Base-by-base conservation (phyloP, 2,888 invertebrate species). In the Merodon equestris region DNA sequence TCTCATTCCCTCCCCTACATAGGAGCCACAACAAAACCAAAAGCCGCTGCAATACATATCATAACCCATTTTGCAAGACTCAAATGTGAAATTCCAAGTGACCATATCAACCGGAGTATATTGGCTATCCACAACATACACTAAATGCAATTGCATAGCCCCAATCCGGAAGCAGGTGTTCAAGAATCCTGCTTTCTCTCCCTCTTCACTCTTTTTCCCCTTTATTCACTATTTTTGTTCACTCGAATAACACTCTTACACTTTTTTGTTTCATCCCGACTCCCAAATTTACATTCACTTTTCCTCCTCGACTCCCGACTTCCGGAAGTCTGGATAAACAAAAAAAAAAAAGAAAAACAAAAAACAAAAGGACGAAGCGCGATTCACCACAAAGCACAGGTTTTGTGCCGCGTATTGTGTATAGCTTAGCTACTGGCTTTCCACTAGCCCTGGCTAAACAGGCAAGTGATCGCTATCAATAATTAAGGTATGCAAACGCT, bases 171-270 rank as follows among this genome's bases (percentile, higher is more conserved):
- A 54, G 73, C 79, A 79, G 79, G 73, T 79, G 79, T 79, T 79
- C 68, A 60, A 45, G 64, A 45, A 70, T 74, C 68, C 68, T 4
- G 7, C 27, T 27, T 7, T 7, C 27, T 27, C 27, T 2, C 2
- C 7, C 7, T 2, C 7, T 27, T 7, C 2, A 2, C 27, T 2
- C 2, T 27, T 27, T 2, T 27, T 27, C 27, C 2, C 27, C 27
- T 27, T 7, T 27, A 27, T 27, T 27, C 27, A 27, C 27, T 27
- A 2, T 7, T 27, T 64, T 66, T 58, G 56, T 74, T 70, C 73
- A 79, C 79, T 79, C 58, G 74, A 74, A 74, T 79, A 79, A 70
- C 79, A 79, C 79, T 77, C 73, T 74, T 68, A 48, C 79, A 79
- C 79, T 63, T 68, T 77, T 73, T 58, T 58, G 47, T 53, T 38